A percentile compares a stretch with the other conserved stretches of the same genome.
Conservation (phyloP, 2,113 vertebrate species). For the Eudyptes chrysolophus region DNA sequence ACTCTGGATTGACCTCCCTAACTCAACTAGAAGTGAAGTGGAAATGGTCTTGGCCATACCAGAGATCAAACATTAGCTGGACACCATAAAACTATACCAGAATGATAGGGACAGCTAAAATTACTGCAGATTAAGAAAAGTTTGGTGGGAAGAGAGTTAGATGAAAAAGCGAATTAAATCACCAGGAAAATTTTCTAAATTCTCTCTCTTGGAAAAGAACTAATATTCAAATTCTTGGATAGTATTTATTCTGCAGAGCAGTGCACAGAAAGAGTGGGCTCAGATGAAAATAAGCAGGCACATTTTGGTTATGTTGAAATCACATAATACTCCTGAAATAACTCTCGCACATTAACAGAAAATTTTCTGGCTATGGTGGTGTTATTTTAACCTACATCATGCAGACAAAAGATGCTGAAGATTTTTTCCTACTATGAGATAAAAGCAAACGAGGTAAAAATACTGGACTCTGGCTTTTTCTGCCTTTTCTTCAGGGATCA, state of each 20-base stretch:
- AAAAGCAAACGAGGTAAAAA: neutral
- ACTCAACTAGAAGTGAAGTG: neutral
- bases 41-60: neutral
- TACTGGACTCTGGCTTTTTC: neutral
- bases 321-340: neutral
- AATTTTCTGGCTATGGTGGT: neutral
- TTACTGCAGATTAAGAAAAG: neutral
- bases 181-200: neutral
- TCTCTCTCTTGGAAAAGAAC: neutral
- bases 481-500: neutral
- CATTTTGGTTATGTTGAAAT: neutral
- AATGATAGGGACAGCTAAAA: neutral
- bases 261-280: neutral
- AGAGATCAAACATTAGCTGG: neutral
- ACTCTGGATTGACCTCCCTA: neutral
- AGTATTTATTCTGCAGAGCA: neutral
- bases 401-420: neutral
- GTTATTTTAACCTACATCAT: neutral
- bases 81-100: neutral
- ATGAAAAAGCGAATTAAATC: neutral
- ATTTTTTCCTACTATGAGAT: neutral
- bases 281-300: neutral
- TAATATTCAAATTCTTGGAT: neutral
- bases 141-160: neutral
- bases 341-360: constrained; percentile 1